These are phyloP conservation scores for Epirrita christyi DNA, from an alignment of 2,888 invertebrate genomes.

Conservation along the genomic window DNA sequence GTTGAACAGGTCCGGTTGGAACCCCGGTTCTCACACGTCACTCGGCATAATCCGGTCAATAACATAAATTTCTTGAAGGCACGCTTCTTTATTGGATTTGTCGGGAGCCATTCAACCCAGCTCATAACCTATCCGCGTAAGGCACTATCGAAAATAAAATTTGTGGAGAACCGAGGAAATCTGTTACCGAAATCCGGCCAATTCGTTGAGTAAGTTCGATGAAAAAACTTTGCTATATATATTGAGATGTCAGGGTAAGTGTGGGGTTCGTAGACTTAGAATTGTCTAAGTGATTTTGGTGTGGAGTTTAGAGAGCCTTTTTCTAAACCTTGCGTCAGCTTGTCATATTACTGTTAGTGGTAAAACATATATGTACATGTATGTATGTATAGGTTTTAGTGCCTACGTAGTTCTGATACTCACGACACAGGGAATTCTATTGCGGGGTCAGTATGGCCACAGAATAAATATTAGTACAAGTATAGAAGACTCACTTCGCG, in stretches of 20 bases:
- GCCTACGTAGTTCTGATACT: too few species aligned
- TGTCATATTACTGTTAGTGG: too few species aligned
- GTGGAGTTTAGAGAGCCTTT: too few species aligned
- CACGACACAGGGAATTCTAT: too few species aligned
- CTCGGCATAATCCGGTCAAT: conserved; percentile 78
- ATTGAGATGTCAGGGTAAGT: not conserved
- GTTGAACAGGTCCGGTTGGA: conserved; percentile 4
- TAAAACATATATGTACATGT: too few species aligned
- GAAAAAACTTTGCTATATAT: conserved; percentile 11
- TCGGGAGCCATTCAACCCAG: conserved; percentile 69
- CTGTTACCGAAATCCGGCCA: conserved; percentile 47
- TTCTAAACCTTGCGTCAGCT: too few species aligned
- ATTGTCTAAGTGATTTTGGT: not conserved
- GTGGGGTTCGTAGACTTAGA: not conserved
- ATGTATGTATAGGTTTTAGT: too few species aligned
- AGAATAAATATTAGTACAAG: too few species aligned
- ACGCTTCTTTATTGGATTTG: conserved; percentile 79
- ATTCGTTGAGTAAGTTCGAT: conserved; percentile 35
- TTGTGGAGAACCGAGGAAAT: conserved; percentile 57
- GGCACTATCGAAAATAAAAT: conserved; percentile 58
- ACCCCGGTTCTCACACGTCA: conserved; percentile 66
- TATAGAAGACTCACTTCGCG: too few species aligned
- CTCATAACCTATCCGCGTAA: conserved; percentile 62
- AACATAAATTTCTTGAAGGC: conserved; percentile 79
- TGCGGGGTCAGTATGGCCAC: too few species aligned